Conservation (phyloP, 2,888 invertebrate species). For the Himalopsyche tibetana region DNA sequence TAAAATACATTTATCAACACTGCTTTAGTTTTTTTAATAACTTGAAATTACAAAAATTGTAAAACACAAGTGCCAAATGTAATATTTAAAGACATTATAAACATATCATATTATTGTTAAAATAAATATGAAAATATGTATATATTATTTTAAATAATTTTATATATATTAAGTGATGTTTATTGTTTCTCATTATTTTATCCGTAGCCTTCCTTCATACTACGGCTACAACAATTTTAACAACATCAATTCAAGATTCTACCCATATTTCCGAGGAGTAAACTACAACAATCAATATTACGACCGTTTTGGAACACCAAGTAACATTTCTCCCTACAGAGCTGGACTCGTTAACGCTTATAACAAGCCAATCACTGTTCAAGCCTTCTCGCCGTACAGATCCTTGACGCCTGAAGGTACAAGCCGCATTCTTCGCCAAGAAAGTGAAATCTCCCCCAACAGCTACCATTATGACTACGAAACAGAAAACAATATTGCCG, state of each 20-base stretch:
- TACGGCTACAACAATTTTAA: slow-evolving; percentile 1
- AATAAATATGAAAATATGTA: too few species aligned
- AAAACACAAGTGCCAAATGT: too few species aligned
- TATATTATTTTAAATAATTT: too few species aligned
- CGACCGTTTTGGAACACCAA: not conserved
- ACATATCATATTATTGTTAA: too few species aligned
- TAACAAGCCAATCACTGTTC: not conserved
- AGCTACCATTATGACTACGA: slow-evolving; percentile 69
- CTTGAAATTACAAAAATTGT: too few species aligned
- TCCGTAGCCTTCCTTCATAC: not conserved
- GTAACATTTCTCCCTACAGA: not conserved
- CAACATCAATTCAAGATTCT: not conserved
- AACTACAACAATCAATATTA: slow-evolving; percentile 21
- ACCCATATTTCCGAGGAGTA: not conserved
- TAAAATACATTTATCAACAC: not conserved
- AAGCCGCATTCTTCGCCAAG: slow-evolving; percentile 46
- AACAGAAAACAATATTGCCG: slow-evolving; percentile 76
- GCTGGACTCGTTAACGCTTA: not conserved
- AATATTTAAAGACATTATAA: too few species aligned
- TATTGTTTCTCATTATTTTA: not conserved
- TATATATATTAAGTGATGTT: too few species aligned
- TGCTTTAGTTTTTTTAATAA: not conserved
- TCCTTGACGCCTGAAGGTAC: slow-evolving; percentile 36
- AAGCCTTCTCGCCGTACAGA: not conserved
- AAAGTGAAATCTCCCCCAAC: slow-evolving; percentile 51